Evolutionary conservation across 2,888 invertebrate species (phyloP), one percentile per base, ranked within the genome.

Genomic region (Drosophila incognita): DNA sequence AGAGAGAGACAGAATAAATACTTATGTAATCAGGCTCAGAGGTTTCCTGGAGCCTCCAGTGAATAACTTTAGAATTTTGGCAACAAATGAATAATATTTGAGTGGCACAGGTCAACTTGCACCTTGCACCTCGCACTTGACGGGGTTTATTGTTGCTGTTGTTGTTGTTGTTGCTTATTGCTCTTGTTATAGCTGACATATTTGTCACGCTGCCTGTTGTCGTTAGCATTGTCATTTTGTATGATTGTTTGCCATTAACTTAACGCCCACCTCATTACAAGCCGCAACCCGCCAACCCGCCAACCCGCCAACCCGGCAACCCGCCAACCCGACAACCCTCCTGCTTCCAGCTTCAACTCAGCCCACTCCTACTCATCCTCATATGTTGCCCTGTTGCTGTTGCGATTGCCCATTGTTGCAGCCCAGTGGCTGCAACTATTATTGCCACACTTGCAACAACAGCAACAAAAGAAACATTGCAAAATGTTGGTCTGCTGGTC

Each of bases 391-490:
- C 72, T 64, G 72, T 56, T 63, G 48, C 2, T 15, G 21, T 36
- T 59, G 51, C 51, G 35, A 48, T 27, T 54, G 76, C 49, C 60
- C 76, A 80, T 76, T 79, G 80, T 77, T 74, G 76, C 61, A 40
- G 40, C 15, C n/a, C 38, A 60, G 53, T 60, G 56, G 61, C 27
- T 40, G 66, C 71, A 29, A 69, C 75, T 75, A 70, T 79, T 77
- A 81, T 81, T 81, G 77, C 78, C 81, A 81, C 81, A 72, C 78
- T 78, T 78, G 24, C 76, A 67, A 67, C 66, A 49, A 58, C 58
- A 36, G 29, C 53, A 29, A 29, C 33, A 36, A 29, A 11, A 11
- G n/a, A 11, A 27, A 54, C 65, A 67, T 69, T 81, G 81, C 78
- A 78, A 81, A 77, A 78, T 64, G 77, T 67, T 78, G 73, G 63